Conservation (phyloP, 2,113 vertebrate genomes). For the Ceuthmochares aereus region DNA sequence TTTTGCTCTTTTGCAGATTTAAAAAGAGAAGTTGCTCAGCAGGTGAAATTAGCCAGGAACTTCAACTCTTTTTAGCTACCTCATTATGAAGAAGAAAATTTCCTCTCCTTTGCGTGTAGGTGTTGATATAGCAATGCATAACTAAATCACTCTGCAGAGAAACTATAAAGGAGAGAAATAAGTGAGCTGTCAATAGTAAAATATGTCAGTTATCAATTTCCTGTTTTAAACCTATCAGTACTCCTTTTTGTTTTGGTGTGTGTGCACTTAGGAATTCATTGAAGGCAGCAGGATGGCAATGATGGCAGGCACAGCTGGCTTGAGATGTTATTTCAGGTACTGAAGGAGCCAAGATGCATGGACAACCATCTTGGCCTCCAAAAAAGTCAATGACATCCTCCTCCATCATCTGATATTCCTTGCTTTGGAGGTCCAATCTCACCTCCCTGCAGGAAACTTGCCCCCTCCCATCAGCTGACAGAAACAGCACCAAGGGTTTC, state of each 20-base stretch:
- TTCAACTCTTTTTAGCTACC: not conserved
- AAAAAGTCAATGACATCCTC: not conserved
- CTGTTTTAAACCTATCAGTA: not conserved
- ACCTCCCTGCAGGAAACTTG: not conserved
- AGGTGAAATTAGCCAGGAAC: not conserved
- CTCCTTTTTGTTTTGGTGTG: not conserved
- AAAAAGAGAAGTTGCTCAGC: not conserved
- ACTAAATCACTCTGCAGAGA: not conserved
- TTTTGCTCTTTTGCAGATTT: not conserved
- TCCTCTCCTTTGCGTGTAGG: not conserved
- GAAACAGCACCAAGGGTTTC: not conserved
- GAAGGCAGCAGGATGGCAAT: not conserved
- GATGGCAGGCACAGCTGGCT: not conserved
- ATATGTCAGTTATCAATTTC: not conserved
- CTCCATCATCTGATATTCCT: not conserved
- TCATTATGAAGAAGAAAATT: not conserved
- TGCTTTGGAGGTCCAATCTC: not conserved
- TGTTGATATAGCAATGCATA: not conserved
- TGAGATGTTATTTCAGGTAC: not conserved
- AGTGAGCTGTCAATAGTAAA: not conserved
- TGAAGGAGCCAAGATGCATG: rapidly evolving
- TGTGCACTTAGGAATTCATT: not conserved
- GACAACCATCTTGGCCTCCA: rapidly evolving
- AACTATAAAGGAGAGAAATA: not conserved
- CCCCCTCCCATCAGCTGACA: not conserved